Base-by-base conservation (phyloP, 92 coral and sea anemone genomes). In the Palythoa heliodiscus region DNA sequence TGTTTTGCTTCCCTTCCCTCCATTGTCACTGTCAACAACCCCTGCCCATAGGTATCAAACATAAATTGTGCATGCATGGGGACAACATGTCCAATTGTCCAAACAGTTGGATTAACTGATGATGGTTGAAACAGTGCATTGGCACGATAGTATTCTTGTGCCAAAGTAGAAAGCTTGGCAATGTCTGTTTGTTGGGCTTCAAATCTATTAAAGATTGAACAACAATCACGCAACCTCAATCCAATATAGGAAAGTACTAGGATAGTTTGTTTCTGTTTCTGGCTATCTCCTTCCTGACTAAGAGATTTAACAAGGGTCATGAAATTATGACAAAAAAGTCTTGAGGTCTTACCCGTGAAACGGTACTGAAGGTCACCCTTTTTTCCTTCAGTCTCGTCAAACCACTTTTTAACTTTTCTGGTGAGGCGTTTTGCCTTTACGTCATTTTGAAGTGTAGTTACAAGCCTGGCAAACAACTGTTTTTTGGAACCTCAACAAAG, bases 261-360 rank as follows among this genome's bases (percentile, higher is more conserved):
- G 3, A 93, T 39, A 13, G 91, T 78, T 78, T 93, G 92, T 75
- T 69, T 84, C 82, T 93, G 92, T 48, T 91, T 93, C 76, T 91
- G 83, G n/a, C 83, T 84, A 35, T 93, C 92, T 47, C 72, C 86
- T 17, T 87, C 91, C 55, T 61, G 24, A 19, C 89, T 86, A 4
- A 83, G 71, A n/a, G 50, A 67, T 39, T 87, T 88, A 72, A 91
- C 38, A 19, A 91, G 50, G 60, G 83, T 86, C 88, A 76, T 87
- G 82, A 77, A 93, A 14, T 87, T 86, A 74, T 93, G 91, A 29
- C 94, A 91, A 80, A 89, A 93, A 60, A 71, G 22, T 2, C 92
- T 23, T 8, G 96, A 93, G 20, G 88, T 92, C 54, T 91, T 93
- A 3, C 94, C 97, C 2, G 94, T 93, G 75, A 93, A 93, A n/a